Evolutionary conservation across 2,113 vertebrate genomes (phyloP), one percentile per base, ranked within the genome.

Genomic region (Ictalurus punctatus): DNA sequence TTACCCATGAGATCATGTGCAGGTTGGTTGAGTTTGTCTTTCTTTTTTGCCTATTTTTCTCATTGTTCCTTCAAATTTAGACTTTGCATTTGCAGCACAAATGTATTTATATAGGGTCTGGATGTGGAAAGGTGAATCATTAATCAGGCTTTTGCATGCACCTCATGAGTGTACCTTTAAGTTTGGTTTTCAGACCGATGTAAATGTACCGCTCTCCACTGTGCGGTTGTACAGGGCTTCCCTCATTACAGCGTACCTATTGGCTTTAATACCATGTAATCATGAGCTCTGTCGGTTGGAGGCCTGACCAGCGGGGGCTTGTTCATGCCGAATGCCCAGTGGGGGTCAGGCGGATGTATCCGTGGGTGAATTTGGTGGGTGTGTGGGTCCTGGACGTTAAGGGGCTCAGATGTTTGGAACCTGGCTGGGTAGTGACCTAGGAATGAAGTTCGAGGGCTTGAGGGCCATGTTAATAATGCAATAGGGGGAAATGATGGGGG

Each of bases 1-100:
- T 98, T 89, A 99, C 98, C 56, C 97, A 98, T 3, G 97, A 98
- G 95, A 98, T 97, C 94, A 98, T 98, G 97, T 98, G 97, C 97
- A 98, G 97, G 97, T 98, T 87, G 93, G 95, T 83, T 63, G 34
- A 17, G 0, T 25, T 80, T 80, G 0, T 16, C 78, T 17, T 10
- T 56, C 54, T 19, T 81, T 30, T 23, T 78, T 79, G 4, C 16
- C 6, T 6, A 14, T 80, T 63, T 21, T 63, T 14, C n/a, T 63
- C 4, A 16, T 56, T 40, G 13, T 82, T 7, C 3, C 19, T 40
- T 8, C 19, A 25, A 44, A 76, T 23, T 76, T 73, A 19, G 14
- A 34, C 16, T 23, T 48, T 52, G 74, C 78, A 54, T 54, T 17
- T 8, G 30, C 40, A 67, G 61, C 61, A 84, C 44, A 84, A 69